Evolutionary conservation across 2,797 vertebrate genomes (phyloP), one percentile per base, ranked within the genome.

Genomic region (Urocyon cinereoargenteus): DNA sequence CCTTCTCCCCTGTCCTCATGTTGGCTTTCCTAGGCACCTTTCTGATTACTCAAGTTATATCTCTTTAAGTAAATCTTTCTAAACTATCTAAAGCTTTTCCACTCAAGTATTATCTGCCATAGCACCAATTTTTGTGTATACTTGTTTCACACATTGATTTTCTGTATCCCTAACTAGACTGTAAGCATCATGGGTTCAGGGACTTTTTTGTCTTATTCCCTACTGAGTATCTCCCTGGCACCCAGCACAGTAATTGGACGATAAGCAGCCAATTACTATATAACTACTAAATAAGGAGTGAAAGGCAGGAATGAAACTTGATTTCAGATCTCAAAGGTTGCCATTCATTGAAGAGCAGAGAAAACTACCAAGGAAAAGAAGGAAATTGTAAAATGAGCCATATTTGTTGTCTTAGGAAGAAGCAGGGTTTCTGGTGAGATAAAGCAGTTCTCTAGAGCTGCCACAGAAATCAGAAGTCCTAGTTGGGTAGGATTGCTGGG

Each of bases 251-350:
- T 26, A 64, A 79, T 18, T 66, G 18, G 62, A 93, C 64, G 1
- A 40, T 61, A 81, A 28, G 2, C n/a, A n/a, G 21, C 64, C 64
- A 16, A 14, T 66, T 84, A 61, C 53, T 77, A 77, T 85, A 31
- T 64, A 64, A 24, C 24, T 86, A 28, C 66, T 36, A 75, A 86
- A 45, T 40, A 73, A 73, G 81, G 26, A 88, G 4, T 83, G 14
- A 85, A 73, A 62, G 4, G 6, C 16, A 70, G 7, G 2, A 19
- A 70, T 53, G 40, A 89, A 86, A 64, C 7, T 55, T 97, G 31
- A 45, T 86, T 91, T 90, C 36, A 55, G 59, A 59, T 57, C 36
- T 75, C n/a, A 94, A 73, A 40, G 15, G 15, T 78, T 91, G 22
- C 19, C 36, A 45, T n/a, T 7, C 18, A 0, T 59, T 77, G 19